Evolutionary conservation across 2,113 vertebrate genomes (phyloP).

Genomic region (Chascanopsetta lugubris): DNA sequence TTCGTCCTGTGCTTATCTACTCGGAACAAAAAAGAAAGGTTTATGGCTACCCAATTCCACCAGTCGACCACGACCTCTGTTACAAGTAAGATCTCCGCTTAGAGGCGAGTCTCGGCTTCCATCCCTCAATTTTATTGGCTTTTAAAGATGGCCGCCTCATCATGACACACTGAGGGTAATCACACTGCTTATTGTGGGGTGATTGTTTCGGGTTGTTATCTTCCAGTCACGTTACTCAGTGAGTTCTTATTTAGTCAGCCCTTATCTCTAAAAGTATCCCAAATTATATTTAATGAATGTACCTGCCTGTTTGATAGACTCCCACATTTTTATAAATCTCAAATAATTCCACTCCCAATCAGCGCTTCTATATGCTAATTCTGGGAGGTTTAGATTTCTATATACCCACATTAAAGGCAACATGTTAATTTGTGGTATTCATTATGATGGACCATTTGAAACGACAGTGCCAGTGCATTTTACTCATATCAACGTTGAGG

Average conservation of each 20-base stretch:
- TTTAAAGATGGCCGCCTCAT: conserved; percentile 32
- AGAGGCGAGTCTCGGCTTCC: not conserved
- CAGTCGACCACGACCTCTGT: conserved; percentile 48
- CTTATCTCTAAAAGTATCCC: not conserved
- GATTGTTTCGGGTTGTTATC: not conserved
- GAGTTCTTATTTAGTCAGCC: conserved; percentile 25
- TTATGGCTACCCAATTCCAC: not conserved
- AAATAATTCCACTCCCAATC: too few species aligned
- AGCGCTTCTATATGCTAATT: not conserved
- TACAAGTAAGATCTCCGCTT: conserved; percentile 19
- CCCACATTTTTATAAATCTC: conserved; percentile 15
- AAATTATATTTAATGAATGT: conserved; percentile 19
- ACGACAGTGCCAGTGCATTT: conserved; percentile 32
- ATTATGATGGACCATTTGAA: conserved; percentile 20
- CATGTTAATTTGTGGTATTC: conserved; percentile 27
- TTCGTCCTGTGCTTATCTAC: conserved; percentile 29
- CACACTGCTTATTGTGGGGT: conserved; percentile 2
- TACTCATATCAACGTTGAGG: conserved; percentile 31
- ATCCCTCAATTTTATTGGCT: conserved; percentile 28
- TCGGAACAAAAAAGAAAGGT: conserved; percentile 23
- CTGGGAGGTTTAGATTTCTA: conserved; percentile 5
- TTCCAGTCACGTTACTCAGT: not conserved
- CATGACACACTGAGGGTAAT: conserved; percentile 16
- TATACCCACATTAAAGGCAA: conserved; percentile 16
- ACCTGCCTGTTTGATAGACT: not conserved